Base-by-base conservation (phyloP, 2,797 vertebrate species). In the Apogon talboti region DNA sequence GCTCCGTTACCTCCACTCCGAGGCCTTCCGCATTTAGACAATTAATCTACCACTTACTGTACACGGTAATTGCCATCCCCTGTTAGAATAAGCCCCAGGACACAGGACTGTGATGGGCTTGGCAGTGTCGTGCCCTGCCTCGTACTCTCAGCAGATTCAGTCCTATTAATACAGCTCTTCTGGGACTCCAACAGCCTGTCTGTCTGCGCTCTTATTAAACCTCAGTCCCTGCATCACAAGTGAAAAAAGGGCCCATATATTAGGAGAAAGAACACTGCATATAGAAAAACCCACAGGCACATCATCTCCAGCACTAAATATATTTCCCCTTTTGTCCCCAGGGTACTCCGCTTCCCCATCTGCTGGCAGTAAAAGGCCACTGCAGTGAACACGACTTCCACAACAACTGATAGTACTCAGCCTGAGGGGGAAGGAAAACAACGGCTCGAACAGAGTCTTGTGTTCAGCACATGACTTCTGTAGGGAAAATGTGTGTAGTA, bases 21-120 rank as follows among this genome's bases (percentile, higher is more conserved):
- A 79, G 84, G 51, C 82, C 70, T 83, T 57, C 71, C 73, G 57
- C 77, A 57, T 82, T 88, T 69, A 81, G 78, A 65, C 65, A 80
- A 91, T 89, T 87, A 87, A 92, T 89, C 67, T 76, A 72, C 82
- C 79, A 56, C 81, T 82, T 83, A 87, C 82, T 88, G 74, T 82
- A 76, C 68, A 66, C 21, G 55, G 69, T 88, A 89, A 91, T 87
- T 91, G 83, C 76, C 76, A 83, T 87, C 82, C 76, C 49, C 47
- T 57, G 72, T 80, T 83, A 60, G 84, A 86, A 77, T 80, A 48
- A 86, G 82, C 79, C 76, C 43, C 7, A 61, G 80, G 87, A 84
- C 38, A 28, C 58, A 62, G 83, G 63, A 51, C 46, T n/a, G 53
- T 76, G 85, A 88, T 81, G 82, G 81, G 76, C 74, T 76, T 86